Conservation (phyloP, 2,113 vertebrate species). For the Alaudala cheleensis region DNA sequence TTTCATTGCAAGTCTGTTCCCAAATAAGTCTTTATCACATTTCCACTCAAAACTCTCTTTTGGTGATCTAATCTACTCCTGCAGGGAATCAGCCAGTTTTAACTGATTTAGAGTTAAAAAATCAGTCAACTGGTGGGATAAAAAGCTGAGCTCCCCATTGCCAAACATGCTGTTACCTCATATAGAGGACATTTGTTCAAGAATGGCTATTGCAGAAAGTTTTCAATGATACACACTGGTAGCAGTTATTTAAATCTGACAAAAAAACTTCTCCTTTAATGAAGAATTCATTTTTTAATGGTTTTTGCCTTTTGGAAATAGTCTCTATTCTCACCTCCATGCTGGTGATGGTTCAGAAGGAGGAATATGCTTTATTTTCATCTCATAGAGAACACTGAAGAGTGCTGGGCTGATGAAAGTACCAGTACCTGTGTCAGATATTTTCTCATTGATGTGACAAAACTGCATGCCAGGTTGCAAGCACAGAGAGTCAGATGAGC, state of each 20-base stretch:
- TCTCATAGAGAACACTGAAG: neutral
- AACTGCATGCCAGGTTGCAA: neutral
- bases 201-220: neutral
- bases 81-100: neutral
- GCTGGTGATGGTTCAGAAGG: neutral
- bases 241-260: neutral
- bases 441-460: constrained; percentile 21
- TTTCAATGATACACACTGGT: neutral
- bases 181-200: neutral
- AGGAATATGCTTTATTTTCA: neutral
- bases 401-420: neutral
- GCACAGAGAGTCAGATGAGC: neutral
- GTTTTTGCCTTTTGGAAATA: constrained; percentile 5
- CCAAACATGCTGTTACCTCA: neutral
- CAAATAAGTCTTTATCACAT: neutral
- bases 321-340: neutral
- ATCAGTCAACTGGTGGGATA: neutral
- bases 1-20: neutral
- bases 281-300: neutral
- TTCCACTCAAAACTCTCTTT: neutral
- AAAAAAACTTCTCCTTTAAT: neutral
- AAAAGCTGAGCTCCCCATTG: neutral
- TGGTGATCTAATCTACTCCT: neutral
- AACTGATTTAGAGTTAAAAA: neutral
- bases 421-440: neutral